These are phyloP conservation scores for Catharus ustulatus DNA, from an alignment of 2,797 vertebrate genomes.

Conservation along the genomic window DNA sequence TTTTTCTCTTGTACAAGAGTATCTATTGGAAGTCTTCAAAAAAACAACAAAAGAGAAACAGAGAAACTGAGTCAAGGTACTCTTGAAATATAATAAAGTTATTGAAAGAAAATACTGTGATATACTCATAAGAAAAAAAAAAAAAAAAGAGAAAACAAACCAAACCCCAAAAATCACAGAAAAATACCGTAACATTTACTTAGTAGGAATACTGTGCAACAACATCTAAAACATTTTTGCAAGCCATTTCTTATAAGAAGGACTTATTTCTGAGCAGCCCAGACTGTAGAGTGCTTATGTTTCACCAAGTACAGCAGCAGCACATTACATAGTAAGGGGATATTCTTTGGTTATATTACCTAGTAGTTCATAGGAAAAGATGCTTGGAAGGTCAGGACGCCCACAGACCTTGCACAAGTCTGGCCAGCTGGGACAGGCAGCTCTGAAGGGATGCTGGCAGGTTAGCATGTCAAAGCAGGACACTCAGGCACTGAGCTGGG, in stretches of 20 bases:
- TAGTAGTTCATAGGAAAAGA: not conserved
- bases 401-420: accelerated
- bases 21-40: not conserved
- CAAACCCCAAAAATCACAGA: not conserved
- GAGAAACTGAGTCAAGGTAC: not conserved
- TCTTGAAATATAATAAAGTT: not conserved
- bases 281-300: not conserved
- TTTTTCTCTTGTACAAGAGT: not conserved
- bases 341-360: not conserved
- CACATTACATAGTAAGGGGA: not conserved
- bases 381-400: not conserved
- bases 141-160: not conserved
- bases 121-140: not conserved
- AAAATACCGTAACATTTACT: not conserved
- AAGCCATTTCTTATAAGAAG: not conserved
- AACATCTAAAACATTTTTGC: not conserved
- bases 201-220: not conserved
- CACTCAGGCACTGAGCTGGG: not conserved
- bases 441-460: not conserved
- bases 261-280: not conserved
- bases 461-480: not conserved
- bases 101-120: not conserved
- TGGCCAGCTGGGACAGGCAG: not conserved
- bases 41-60: not conserved
- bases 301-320: not conserved